Evolutionary conservation across 2,888 invertebrate genomes (phyloP).

Genomic region (Pterostichus niger): DNA sequence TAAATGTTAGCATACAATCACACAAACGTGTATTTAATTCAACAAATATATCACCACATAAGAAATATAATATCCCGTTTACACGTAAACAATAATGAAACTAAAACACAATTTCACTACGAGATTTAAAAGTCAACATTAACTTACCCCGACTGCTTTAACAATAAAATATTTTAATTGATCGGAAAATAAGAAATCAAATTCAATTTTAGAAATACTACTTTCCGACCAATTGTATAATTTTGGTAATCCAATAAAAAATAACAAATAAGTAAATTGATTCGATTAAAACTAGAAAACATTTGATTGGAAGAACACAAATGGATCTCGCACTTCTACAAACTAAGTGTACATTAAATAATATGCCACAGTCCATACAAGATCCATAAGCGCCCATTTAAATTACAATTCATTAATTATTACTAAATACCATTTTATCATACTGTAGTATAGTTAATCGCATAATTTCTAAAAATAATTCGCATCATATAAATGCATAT

Average conservation of each 20-base stretch:
- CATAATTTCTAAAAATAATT: constrained; percentile 55
- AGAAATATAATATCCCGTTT: constrained; percentile 39
- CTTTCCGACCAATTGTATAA: constrained; percentile 7
- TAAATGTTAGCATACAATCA: constrained; percentile 45
- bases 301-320: constrained; percentile 12
- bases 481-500: constrained; percentile 50
- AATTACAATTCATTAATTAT: constrained; percentile 28
- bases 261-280: constrained; percentile 31
- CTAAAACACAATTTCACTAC: constrained; percentile 29
- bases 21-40: constrained; percentile 35
- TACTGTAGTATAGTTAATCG: constrained; percentile 38
- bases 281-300: constrained; percentile 11
- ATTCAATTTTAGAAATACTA: not conserved
- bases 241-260: constrained; percentile 37
- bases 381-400: constrained; percentile 23
- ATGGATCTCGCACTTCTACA: constrained; percentile 20
- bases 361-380: constrained; percentile 48
- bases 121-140: constrained; percentile 29
- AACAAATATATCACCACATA: constrained; percentile 60
- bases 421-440: constrained; percentile 44
- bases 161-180: constrained; percentile 35
- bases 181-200: not conserved
- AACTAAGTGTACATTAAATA: constrained; percentile 27
- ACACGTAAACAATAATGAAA: constrained; percentile 40
- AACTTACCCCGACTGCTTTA: constrained; percentile 4